Percentiles rank a stretch among this genome's conserved stretches.
phyloP scores from a whole-genome alignment of 2,113 vertebrate genomes.

The Strigops habroptila region DNA sequence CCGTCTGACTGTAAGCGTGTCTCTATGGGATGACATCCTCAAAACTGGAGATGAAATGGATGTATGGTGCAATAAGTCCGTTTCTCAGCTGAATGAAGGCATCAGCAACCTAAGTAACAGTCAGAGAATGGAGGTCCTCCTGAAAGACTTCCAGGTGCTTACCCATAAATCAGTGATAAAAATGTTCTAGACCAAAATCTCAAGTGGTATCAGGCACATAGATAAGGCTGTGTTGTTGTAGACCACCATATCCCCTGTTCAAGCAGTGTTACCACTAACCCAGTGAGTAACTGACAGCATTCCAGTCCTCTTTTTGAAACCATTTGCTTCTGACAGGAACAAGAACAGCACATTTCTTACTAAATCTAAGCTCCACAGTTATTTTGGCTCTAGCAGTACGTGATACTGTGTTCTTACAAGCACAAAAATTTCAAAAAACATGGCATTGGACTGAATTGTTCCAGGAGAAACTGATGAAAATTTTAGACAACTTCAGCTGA shows the following conservation, averaged over 20 bases:
- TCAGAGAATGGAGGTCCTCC: constrained; percentile 72
- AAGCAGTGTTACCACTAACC: not conserved
- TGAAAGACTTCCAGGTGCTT: constrained; percentile 87
- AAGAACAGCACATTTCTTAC: not conserved
- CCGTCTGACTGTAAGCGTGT: constrained; percentile 73
- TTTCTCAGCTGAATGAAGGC: constrained; percentile 80
- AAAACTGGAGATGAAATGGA: constrained; percentile 82
- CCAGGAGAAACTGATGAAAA: not conserved
- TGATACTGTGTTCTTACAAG: not conserved
- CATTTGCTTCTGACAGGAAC: not conserved
- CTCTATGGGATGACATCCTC: constrained; percentile 89
- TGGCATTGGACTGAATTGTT: not conserved
- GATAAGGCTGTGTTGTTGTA: not conserved
- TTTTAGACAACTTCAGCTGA: not conserved
- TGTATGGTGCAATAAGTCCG: constrained; percentile 78
- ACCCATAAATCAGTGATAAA: not conserved
- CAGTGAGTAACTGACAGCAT: not conserved
- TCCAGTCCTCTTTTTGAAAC: not conserved
- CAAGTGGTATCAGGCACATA: not conserved
- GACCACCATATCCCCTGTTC: not conserved
- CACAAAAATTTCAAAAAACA: not conserved
- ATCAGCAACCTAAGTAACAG: constrained; percentile 77
- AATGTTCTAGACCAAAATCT: not conserved
- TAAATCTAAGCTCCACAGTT: not conserved
- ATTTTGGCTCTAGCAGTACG: not conserved